A percentile compares a stretch with the other conserved stretches of the same genome.
Conservation (phyloP, 2,113 vertebrate genomes). For the Rhinopomastus cyanomelas region DNA sequence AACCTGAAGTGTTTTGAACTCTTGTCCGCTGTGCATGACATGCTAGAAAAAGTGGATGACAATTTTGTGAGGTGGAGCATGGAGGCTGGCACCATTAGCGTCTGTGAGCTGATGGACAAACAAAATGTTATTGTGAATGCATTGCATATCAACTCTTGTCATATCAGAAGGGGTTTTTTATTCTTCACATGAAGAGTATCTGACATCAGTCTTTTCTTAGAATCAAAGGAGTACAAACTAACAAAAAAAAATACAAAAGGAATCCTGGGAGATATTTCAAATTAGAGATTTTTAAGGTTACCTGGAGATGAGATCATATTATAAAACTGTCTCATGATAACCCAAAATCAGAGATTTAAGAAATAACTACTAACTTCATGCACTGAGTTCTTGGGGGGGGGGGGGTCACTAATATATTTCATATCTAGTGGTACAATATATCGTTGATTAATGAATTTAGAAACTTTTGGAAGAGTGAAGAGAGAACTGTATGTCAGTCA, state of each 20-base stretch:
- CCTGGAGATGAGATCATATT: background rate
- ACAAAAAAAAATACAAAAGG: background rate
- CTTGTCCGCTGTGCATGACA: background rate
- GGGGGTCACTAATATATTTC: background rate
- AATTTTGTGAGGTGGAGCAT: conserved; percentile 13
- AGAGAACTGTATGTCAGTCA: background rate
- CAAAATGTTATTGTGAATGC: background rate
- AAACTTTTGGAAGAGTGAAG: background rate
- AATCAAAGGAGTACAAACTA: background rate
- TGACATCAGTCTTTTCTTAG: background rate
- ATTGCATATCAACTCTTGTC: background rate
- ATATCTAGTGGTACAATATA: background rate
- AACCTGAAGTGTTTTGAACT: conserved; percentile 42
- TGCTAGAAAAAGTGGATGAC: background rate
- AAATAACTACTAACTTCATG: background rate
- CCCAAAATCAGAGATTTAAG: background rate
- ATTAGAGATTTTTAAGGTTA: background rate
- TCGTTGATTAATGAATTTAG: background rate
- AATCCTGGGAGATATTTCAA: background rate
- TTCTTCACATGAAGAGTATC: background rate
- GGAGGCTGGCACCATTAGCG: background rate
- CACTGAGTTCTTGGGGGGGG: background rate
- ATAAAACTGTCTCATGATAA: background rate
- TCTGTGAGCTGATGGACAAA: background rate
- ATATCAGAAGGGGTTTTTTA: background rate